phyloP scores from a whole-genome alignment of 1,140 invertebrate species.

The Meteorus sp. region DNA sequence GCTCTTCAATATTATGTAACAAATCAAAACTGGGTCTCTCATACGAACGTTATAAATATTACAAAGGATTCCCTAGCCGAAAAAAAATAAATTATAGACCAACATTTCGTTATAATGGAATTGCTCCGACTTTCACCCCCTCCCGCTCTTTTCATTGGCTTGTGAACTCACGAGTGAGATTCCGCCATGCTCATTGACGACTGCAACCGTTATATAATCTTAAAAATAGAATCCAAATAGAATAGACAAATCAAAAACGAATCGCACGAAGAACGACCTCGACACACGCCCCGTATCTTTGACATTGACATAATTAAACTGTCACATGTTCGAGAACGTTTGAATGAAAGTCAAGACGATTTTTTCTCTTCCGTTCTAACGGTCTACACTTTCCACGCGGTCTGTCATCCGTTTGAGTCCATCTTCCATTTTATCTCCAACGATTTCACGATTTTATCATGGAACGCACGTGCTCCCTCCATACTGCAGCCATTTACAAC shows the following conservation, averaged over 20 bases:
- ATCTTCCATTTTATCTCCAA: not conserved
- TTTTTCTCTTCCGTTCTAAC: not conserved
- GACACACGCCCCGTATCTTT: conserved; percentile 8
- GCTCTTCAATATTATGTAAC: conserved; percentile 12
- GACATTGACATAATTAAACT: conserved; percentile 23
- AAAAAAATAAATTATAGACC: no score
- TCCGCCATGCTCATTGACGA: not conserved
- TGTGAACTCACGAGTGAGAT: no score
- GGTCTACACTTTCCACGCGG: not conserved
- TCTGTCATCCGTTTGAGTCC: not conserved
- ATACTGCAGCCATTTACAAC: no score
- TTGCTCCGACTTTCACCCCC: not conserved
- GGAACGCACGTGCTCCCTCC: no score
- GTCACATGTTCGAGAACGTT: conserved; percentile 32
- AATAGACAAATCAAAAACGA: no score
- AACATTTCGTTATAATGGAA: no score
- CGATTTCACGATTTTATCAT: not conserved
- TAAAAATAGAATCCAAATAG: no score
- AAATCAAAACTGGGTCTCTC: no score
- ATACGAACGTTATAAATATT: no score
- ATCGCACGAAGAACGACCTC: conserved; percentile 23
- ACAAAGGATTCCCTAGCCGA: no score
- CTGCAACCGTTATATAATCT: conserved; percentile 36
- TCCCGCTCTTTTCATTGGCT: no score
- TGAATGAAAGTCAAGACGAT: not conserved